A percentile compares a stretch with the other conserved stretches of the same genome.
Evolutionary conservation across 2,113 vertebrate genomes (phyloP).

Genomic region (Piprites chloris): DNA sequence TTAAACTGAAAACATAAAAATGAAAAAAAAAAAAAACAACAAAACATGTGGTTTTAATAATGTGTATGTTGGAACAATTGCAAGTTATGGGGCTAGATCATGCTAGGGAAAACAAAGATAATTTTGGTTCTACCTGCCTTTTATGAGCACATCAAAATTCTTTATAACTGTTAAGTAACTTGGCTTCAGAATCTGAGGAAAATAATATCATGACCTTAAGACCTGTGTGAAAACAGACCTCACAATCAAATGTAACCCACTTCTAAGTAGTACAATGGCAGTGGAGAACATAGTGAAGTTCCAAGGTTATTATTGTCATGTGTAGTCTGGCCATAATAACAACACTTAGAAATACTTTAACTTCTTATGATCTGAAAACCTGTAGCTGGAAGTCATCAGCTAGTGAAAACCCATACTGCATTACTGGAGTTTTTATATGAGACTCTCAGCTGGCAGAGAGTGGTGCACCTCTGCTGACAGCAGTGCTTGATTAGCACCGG

Average conservation of each 20-base stretch:
- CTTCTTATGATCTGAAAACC: neutral
- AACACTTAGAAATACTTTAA: neutral
- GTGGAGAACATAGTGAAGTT: neutral
- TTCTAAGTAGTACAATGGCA: neutral
- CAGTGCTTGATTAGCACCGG: neutral
- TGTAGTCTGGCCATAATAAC: neutral
- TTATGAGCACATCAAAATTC: neutral
- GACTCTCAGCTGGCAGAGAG: neutral
- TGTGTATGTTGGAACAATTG: constrained; percentile 1
- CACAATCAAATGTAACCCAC: neutral
- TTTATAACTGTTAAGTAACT: neutral
- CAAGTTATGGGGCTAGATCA: neutral
- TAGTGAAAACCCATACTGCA: neutral
- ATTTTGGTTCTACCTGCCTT: neutral
- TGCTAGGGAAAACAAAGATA: neutral
- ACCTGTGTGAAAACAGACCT: neutral
- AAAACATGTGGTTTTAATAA: neutral
- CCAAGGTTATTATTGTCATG: neutral
- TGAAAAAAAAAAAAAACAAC: neutral
- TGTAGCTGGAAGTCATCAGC: neutral
- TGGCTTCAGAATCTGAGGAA: neutral
- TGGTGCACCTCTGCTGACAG: neutral
- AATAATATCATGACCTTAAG: neutral
- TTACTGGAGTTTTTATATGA: neutral
- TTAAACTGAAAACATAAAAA: constrained; percentile 36